Conservation (phyloP, 1,140 invertebrate genomes). For the Brachionus plicatilis region DNA sequence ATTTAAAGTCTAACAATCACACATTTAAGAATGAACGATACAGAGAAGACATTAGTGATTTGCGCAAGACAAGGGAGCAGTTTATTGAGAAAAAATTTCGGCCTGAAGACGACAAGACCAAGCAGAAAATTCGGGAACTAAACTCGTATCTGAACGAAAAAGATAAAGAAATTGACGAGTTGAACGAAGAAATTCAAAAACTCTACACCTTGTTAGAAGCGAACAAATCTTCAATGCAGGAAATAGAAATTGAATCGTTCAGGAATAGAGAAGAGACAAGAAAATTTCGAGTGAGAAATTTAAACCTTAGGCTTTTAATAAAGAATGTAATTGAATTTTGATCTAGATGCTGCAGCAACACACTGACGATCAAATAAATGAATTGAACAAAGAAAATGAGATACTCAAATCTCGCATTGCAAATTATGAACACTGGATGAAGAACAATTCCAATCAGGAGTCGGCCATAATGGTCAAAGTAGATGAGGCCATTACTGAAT, state of each 20-base stretch:
- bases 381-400: slow-evolving; percentile 19
- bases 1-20: not conserved
- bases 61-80: not conserved
- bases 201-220: not conserved
- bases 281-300: not conserved
- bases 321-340: no score
- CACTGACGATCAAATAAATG: not conserved
- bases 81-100: not conserved
- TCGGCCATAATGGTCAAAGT: slow-evolving; percentile 6
- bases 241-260: not conserved
- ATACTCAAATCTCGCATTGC: slow-evolving; percentile 15
- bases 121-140: not conserved
- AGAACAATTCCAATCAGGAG: not conserved
- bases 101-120: not conserved
- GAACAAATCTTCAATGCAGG: not conserved
- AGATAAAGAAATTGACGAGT: not conserved
- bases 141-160: not conserved
- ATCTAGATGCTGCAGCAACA: not conserved
- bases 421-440: not conserved
- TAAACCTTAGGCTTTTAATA: not conserved
- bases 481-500: slow-evolving; percentile 11
- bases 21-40: not conserved
- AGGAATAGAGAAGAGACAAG: slow-evolving; percentile 6
- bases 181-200: not conserved
- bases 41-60: not conserved